Evolutionary conservation across 2,113 vertebrate species (phyloP).

Genomic region (Orcinus orca): DNA sequence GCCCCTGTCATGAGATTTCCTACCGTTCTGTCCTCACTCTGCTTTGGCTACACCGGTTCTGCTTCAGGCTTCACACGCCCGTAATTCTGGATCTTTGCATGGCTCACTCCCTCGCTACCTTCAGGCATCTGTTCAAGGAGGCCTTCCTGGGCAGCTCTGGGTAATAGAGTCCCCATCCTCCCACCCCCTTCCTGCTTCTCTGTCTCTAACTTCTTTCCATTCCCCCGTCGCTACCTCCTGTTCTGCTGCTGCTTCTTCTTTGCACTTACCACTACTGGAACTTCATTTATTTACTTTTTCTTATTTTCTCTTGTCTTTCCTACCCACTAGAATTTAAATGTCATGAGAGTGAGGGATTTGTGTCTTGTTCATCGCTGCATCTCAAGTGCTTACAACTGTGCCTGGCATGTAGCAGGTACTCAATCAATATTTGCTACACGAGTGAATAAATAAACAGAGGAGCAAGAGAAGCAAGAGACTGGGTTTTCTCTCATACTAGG

Average conservation of each 20-base stretch:
- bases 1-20: rapidly evolving
- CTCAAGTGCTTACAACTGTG: neutral
- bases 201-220: neutral
- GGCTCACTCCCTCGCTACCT: neutral
- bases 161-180: neutral
- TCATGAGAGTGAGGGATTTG: neutral
- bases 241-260: neutral
- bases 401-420: neutral
- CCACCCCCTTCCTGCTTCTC: neutral
- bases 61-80: neutral
- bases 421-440: neutral
- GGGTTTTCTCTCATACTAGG: neutral
- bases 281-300: neutral
- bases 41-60: neutral
- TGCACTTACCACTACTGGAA: neutral
- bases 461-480: neutral
- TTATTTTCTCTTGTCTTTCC: neutral
- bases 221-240: neutral
- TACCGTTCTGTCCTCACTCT: neutral
- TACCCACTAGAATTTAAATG: neutral
- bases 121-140: neutral
- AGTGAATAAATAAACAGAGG: neutral
- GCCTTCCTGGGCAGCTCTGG: neutral
- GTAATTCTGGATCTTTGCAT: neutral
- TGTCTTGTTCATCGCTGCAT: neutral